Conservation (phyloP, 2,888 invertebrate species). For the Malacosoma neustria region DNA sequence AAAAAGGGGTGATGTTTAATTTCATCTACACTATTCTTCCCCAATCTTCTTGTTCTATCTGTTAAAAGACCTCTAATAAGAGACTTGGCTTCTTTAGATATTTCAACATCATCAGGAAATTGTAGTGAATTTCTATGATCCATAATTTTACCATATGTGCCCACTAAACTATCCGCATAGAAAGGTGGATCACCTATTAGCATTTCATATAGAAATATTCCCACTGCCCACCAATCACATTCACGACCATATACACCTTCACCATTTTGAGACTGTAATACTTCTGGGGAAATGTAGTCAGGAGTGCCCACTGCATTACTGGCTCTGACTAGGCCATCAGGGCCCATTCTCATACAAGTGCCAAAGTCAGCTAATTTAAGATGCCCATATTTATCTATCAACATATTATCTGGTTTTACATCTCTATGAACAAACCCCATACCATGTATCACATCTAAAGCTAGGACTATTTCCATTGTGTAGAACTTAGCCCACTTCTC, state of each 20-base stretch:
- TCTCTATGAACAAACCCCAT: constrained; percentile 98
- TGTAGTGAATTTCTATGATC: constrained; percentile 96
- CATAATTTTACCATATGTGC: constrained; percentile 99
- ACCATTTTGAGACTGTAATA: constrained; percentile 96
- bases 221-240: constrained; percentile 99
- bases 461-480: constrained; percentile 97
- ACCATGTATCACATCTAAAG: constrained; percentile 97
- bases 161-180: constrained; percentile 98
- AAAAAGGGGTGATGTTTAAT: constrained; percentile 97
- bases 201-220: constrained; percentile 99
- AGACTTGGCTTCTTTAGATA: constrained; percentile 89
- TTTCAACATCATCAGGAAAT: constrained; percentile 96
- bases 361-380: constrained; percentile 99
- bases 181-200: constrained; percentile 98
- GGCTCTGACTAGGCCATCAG: constrained; percentile 94
- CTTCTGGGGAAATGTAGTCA: constrained; percentile 99
- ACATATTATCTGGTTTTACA: constrained; percentile 99
- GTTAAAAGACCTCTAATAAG: constrained; percentile 96
- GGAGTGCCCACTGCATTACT: constrained; percentile 99
- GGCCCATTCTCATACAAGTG: constrained; percentile 99
- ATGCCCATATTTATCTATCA: constrained; percentile 95
- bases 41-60: constrained; percentile 91
- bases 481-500: constrained; percentile 99
- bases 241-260: constrained; percentile 97
- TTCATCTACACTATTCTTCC: constrained; percentile 94